Base-by-base conservation (phyloP, 2,113 vertebrate genomes). In the Galbula dea region DNA sequence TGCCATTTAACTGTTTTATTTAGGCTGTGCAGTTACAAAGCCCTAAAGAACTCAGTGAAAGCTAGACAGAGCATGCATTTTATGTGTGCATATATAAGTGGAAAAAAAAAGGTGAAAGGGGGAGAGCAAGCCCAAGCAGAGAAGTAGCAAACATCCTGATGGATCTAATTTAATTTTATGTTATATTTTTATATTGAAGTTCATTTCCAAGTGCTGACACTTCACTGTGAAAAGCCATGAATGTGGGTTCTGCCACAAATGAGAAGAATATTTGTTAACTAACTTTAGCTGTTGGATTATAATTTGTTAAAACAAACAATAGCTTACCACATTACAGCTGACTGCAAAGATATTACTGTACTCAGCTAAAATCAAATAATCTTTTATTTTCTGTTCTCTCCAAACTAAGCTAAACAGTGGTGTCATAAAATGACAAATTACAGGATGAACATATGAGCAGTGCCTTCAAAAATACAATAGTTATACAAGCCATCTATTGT, bases 381-480 rank as follows among this genome's bases (percentile, higher is more conserved):
- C 97, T 96, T 97, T 97, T 90, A 89, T 89, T 93, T 97, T 97
- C 94, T 96, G 37, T 97, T 97, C 95, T 97, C 61, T 97, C 92
- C 73, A 94, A 94, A 96, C 77, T 92, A 88, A 95, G 72, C 94
- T 97, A 90, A 96, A 93, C 86, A 93, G 89, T 83, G 84, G 93
- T 96, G 97, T 97, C 97, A 98, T 55, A 95, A 96, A 90, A 97
- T 98, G 98, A 98, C 97, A 98, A 98, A 98, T 98, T 97, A 95
- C 95, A 96, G 97, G 95, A 97, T 72, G 97, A 97, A 95, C 61
- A 32, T 97, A 97, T 97, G 89, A 97, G 91, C 96, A 97, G 80
- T 97, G 90, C 93, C 97, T 97, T 98, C 97, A 97, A 97, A 98
- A 97, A 97, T 98, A 97, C 97, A 98, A 97, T 98, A 98, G 97